Conservation (phyloP, 2,888 invertebrate species). For the Ashinkailepas kermadecensis region DNA sequence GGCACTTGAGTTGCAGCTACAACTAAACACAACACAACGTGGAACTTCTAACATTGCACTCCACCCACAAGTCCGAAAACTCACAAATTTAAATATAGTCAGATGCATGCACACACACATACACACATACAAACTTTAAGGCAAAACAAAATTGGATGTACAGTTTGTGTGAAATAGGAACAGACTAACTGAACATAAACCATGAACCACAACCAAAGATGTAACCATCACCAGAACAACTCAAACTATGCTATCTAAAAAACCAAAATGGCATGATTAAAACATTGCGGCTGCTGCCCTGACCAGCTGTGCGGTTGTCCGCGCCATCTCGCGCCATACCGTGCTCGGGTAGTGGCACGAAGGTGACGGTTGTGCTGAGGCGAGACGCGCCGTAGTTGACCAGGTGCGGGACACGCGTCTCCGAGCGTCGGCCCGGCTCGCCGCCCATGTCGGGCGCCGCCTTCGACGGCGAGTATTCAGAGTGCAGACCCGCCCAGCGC, state of each 20-base stretch:
- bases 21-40: not conserved
- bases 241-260: not conserved
- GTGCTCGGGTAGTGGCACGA: not conserved
- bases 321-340: not conserved
- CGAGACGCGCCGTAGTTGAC: slow-evolving; percentile 18
- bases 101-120: too few relatives aligned
- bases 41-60: not conserved
- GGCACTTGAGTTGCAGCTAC: too few relatives aligned
- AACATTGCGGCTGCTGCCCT: not conserved
- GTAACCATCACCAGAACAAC: not conserved
- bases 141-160: too few relatives aligned
- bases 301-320: not conserved
- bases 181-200: too few relatives aligned
- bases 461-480: not conserved
- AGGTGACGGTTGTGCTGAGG: not conserved
- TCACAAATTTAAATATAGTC: too few relatives aligned
- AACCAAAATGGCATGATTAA: not conserved
- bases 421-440: not conserved
- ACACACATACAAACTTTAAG: too few relatives aligned
- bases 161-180: too few relatives aligned
- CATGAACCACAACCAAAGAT: too few relatives aligned
- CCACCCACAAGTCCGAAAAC: too few relatives aligned
- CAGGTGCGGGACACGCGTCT: slow-evolving; percentile 12
- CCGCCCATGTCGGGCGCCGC: not conserved
- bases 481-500: not conserved